Evolutionary conservation across 2,888 invertebrate genomes (phyloP).

Genomic region (Lasioglossum calceatum): DNA sequence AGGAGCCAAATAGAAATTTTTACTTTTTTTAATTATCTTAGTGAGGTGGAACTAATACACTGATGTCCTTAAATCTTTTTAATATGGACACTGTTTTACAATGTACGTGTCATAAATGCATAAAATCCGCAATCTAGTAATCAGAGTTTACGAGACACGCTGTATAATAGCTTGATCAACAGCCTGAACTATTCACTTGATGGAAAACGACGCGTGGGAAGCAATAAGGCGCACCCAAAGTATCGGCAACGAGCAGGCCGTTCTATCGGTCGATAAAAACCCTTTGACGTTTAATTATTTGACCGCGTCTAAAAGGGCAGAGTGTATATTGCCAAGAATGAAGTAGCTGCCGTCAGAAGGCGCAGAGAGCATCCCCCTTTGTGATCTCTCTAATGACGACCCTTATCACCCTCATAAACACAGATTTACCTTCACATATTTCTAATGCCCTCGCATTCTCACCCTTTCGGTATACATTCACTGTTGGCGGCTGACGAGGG

Average conservation of each 20-base stretch:
- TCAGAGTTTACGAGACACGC: not conserved
- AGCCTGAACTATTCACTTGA: not conserved
- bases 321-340: slow-evolving; percentile 35
- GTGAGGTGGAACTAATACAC: too few relatives aligned
- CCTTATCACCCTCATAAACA: slow-evolving; percentile 72
- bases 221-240: not conserved
- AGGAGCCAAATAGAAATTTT: too few relatives aligned
- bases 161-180: not conserved
- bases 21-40: too few relatives aligned
- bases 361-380: slow-evolving; percentile 57
- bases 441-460: slow-evolving; percentile 61
- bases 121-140: too few relatives aligned
- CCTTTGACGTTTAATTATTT: slow-evolving; percentile 33
- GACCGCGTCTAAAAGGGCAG: slow-evolving; percentile 20
- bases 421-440: slow-evolving; percentile 69
- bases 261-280: slow-evolving; percentile 3
- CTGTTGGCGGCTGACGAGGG: slow-evolving; percentile 56
- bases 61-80: too few relatives aligned
- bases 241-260: not conserved
- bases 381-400: slow-evolving; percentile 68
- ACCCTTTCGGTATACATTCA: slow-evolving; percentile 57
- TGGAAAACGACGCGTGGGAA: not conserved
- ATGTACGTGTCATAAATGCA: too few relatives aligned
- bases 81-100: too few relatives aligned
- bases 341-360: slow-evolving; percentile 46